Percentiles rank a stretch among this genome's conserved stretches.
These are phyloP conservation scores for Cerastis rubricosa DNA, from an alignment of 2,888 invertebrate genomes.

Conservation along the genomic window DNA sequence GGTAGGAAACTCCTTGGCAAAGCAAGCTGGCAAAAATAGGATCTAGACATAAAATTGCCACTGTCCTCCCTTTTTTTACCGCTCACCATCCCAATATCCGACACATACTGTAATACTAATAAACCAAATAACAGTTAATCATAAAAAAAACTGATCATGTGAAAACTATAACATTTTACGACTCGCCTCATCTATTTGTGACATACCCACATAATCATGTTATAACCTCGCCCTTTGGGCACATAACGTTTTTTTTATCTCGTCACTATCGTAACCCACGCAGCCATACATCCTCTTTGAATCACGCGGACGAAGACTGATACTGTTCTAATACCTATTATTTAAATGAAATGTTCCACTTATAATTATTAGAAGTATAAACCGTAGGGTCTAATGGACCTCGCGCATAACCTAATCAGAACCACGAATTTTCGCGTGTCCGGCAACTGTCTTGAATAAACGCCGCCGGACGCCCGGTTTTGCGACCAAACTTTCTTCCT, in stretches of 20 bases:
- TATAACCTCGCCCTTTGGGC: conserved; percentile 69
- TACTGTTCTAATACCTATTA: conserved; percentile 14
- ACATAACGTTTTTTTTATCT: conserved; percentile 60
- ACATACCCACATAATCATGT: conserved; percentile 39
- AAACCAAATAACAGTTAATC: conserved; percentile 32
- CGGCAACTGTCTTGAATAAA: background rate
- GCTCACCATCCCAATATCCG: conserved; percentile 4
- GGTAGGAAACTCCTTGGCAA: no score
- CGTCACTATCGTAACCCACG: conserved; percentile 66
- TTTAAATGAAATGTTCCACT: background rate
- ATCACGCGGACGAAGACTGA: conserved; percentile 38
- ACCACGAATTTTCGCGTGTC: background rate
- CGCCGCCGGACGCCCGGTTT: background rate
- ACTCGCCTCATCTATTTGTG: conserved; percentile 50
- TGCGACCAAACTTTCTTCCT: background rate
- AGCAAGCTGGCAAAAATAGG: background rate
- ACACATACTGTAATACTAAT: conserved; percentile 15
- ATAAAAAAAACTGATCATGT: conserved; percentile 44
- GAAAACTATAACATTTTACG: conserved; percentile 40
- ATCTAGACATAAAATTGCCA: background rate
- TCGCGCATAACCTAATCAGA: background rate
- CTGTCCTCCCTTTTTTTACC: background rate
- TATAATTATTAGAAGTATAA: background rate
- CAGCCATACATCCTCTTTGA: conserved; percentile 39
- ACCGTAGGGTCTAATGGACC: background rate